Evolutionary conservation across 1,140 invertebrate species (phyloP), one percentile per base, ranked within the genome.

Genomic region (Drosophila prosaltans): DNA sequence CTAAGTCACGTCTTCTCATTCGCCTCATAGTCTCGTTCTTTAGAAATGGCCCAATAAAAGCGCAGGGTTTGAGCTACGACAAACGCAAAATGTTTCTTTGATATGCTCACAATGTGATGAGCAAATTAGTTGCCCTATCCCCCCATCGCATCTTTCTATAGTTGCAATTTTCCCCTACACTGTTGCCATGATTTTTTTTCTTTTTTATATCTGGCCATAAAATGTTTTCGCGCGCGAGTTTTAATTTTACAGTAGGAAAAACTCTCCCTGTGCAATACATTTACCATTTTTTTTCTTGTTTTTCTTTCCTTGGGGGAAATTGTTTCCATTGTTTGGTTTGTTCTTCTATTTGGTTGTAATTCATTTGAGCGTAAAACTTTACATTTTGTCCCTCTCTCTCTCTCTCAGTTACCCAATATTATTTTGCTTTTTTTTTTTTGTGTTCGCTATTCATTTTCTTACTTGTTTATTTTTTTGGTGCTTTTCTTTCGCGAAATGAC

Each of bases 311-410:
- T 73, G 54, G 65, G 24, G 72, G 70, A 7, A 36, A 71, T 54
- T 43, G 58, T 81, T 80, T 81, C 70, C 74, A 86, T 69, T 83
- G 80, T 86, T 89, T 80, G 62, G 72, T 76, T 72, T 65, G 65
- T 43, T 69, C 40, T 30, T 26, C 45, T 65, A 62, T 80, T 80
- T 80, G 66, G 63, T 73, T 89, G 78, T 75, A 88, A 88, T 82
- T 88, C 84, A 88, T 88, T 88, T 84, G 70, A 74, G 80, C 80
- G 71, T 73, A 76, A 89, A 88, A 76, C 80, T 77, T 86, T 45
- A 74, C 62, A 71, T 39, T 39, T 69, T 59, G 62, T 65, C 55
- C 54, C 36, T 62, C 32, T 36, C 32, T 7, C 32, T 36, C 32
- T 28, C 11, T 66, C 65, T 57, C 58, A 48, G 16, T 26, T 1